Evolutionary conservation across 2,888 invertebrate species (phyloP), one percentile per base, ranked within the genome.

Genomic region (Amiota communis): DNA sequence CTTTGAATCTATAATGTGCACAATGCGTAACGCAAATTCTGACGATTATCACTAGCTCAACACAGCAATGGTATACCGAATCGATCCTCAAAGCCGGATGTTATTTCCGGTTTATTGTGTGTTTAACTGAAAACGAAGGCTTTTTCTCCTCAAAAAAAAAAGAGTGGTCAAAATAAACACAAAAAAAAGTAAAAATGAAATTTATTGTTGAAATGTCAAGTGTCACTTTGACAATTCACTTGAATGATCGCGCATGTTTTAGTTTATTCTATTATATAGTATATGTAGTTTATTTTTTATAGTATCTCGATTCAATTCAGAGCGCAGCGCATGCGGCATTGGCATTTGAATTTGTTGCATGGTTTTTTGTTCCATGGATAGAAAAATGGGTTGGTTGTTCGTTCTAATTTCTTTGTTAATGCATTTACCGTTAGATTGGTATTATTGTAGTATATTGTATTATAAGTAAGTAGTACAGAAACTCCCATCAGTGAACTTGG

Each of bases 71-170:
- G n/a, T 74, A 75, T 78, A 78, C 75, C 73, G 76, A 80, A 84
- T 86, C 86, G 82, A 82, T 82, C 82, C 83, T 81, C 74, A 80
- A 83, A 84, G 82, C 86, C 87, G 87, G 88, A 89, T 86, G 88
- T 87, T 74, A 79, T 85, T 87, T 89, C 89, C 89, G 89, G 85
- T 86, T 88, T 87, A 84, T 89, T 79, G 82, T 86, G 73, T 77
- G 51, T 36, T 53, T 49, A 53, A n/a, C 48, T 6, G 13, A 20
- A 68, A 68, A n/a, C 53, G 67, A 68, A 68, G 67, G 67, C 53
- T 68, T 46, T 46, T n/a, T 2, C 53, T n/a, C 67, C 53, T n/a
- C 67, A 49, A 69, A 49, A 47, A 51, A 64, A 71, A 65, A 65
- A 65, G 48, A 65, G 20, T 48, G 47, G n/a, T 17, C 10, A 47